Evolutionary conservation across 1,140 invertebrate species (phyloP), one percentile per base, ranked within the genome.

Genomic region (Ganaspis sp.): DNA sequence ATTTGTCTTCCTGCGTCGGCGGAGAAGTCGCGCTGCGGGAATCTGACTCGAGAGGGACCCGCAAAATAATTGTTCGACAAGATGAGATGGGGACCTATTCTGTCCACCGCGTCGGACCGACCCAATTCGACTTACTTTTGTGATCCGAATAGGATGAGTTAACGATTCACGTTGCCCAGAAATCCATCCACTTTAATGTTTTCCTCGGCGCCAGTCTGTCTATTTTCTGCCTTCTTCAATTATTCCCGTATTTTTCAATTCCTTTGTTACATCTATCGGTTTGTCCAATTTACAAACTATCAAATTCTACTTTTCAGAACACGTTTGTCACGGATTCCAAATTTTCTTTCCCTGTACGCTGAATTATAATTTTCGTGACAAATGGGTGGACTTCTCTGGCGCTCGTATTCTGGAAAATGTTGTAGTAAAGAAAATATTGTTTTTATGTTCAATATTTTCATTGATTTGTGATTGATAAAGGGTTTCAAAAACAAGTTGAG

Each of bases 1-100:
- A 90, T 90, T 90, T 90, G 88, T 89, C 87, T 89, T 89, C 87
- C 83, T 82, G 83, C 83, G 86, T 85, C 84, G 84, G 81, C 82
- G 84, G 83, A 84, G 73, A 29, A 80, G 85, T 85, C 83, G 87
- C 88, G 79, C 89, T 86, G 87, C 87, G 88, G 88, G 89, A 88
- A 83, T 75, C 75, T 73, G 53, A 40, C 70, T 74, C 38, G 49
- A 72, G 73, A 79, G 37, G 76, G 83, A 80, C 78, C 84, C 78
- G 84, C 84, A 86, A 84, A 84, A 85, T 85, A 86, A 87, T 85
- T 82, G 85, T 86, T 83, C 81, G 84, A 69, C 21, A 72, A 19
- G 4, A 58, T 34, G 53, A 76, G 73, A 77, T 77, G 76, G 72
- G 69, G 58, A 70, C 74, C 77, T 42, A 76, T 84, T 82, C 80